Base-by-base conservation (phyloP, 2,113 vertebrate species). In the Macquaria australasica region DNA sequence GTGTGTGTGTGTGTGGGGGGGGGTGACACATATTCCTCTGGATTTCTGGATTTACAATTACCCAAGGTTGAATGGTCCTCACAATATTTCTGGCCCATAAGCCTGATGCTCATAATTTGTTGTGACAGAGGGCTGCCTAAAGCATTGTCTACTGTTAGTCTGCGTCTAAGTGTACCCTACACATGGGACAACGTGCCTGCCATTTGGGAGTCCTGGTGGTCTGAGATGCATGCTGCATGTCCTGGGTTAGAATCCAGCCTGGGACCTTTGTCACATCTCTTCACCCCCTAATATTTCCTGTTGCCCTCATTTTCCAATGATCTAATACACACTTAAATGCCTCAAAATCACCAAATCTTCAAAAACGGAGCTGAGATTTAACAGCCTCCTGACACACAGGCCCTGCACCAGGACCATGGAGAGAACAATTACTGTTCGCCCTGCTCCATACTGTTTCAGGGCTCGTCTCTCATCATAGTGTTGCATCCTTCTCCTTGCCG, bases 371-470 rank as follows among this genome's bases (percentile, higher is more conserved):
- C 39, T 1, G 3, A 39, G 16, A 70, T 55, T 60, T 7, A 73
- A 74, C 67, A 73, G n/a, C 77, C 76, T 84, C 74, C 70, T 72
- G 77, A 88, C 70, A 70, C 31, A 25, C 55, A 77, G 83, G 68
- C 81, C 85, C 51, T 77, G 73, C 62, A 91, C 87, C 89, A 81
- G 88, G 63, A 83, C 77, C 90, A 85, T 74, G 70, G 80, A 87
- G 92, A 88, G 88, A 91, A 91, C 90, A 86, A 92, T 93, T 90
- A 92, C 85, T 73, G 79, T 80, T 77, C 43, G 59, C 73, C 62
- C 6, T 77, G 80, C 79, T 70, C 55, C 83, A 74, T 74, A 81
- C 88, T 89, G 88, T 91, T 87, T 68, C 75, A 74, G 83, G 87
- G 84, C 78, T 89, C 4, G 39, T 82, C 66, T 83, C 84, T 87